Percentiles rank a stretch among this genome's conserved stretches.
These are phyloP conservation scores for Cotesia glomerata DNA, from an alignment of 1,140 invertebrate species.

Conservation along the genomic window DNA sequence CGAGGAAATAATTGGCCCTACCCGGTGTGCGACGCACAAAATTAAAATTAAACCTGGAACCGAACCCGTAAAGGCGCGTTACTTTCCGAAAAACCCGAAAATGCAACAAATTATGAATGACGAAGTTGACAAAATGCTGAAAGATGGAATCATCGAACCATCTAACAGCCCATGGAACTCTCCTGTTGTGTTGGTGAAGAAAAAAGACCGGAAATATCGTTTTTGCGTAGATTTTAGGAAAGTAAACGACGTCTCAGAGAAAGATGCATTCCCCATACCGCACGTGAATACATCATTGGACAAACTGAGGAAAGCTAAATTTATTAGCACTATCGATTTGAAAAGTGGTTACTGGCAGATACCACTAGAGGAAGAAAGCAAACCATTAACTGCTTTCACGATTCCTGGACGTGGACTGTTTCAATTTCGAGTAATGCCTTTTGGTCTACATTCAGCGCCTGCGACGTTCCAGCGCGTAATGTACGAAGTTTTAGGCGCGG, in stretches of 20 bases:
- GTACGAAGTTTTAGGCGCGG: slow-evolving; percentile 27
- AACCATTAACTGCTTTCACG: slow-evolving; percentile 29
- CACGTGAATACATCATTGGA: slow-evolving; percentile 60
- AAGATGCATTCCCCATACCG: slow-evolving; percentile 61
- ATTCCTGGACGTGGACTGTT: slow-evolving; percentile 38
- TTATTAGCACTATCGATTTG: slow-evolving; percentile 49
- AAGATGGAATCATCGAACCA: not conserved
- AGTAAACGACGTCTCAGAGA: slow-evolving; percentile 55
- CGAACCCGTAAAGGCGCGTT: too few species aligned
- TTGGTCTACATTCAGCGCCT: slow-evolving; percentile 45
- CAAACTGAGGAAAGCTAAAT: slow-evolving; percentile 45
- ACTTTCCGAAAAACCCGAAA: too few species aligned
- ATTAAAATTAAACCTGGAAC: too few species aligned
- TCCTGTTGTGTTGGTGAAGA: not conserved
- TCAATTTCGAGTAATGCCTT: slow-evolving; percentile 47
- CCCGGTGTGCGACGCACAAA: too few species aligned
- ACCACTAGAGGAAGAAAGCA: slow-evolving; percentile 21
- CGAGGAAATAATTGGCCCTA: too few species aligned
- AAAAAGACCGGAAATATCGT: slow-evolving; percentile 35
- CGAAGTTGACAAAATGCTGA: not conserved
- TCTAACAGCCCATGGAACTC: not conserved
- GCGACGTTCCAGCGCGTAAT: slow-evolving; percentile 45
- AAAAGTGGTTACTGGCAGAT: slow-evolving; percentile 34
- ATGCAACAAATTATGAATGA: not conserved
- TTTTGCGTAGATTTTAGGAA: slow-evolving; percentile 60